Evolutionary conservation across 2,888 invertebrate genomes (phyloP).

Genomic region (Eutolmus rufibarbis): DNA sequence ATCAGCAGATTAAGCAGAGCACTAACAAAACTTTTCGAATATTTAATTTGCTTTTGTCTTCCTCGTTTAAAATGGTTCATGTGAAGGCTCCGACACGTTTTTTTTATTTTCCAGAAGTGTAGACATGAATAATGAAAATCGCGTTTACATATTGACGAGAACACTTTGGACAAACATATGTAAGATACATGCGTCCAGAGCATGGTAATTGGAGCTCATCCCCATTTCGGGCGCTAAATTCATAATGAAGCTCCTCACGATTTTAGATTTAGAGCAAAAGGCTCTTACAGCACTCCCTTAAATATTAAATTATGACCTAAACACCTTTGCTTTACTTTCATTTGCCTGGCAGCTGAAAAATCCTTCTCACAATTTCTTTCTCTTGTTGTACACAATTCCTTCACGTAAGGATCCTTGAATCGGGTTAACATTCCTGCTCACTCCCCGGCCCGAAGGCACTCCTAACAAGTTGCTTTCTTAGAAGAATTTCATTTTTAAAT

Average conservation of each 20-base stretch:
- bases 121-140: not conserved
- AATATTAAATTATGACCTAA: constrained; percentile 41
- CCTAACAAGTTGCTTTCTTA: constrained; percentile 36
- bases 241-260: constrained; percentile 4
- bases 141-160: not conserved
- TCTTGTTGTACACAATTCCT: not conserved
- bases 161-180: not conserved
- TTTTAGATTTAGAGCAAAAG: constrained; percentile 15
- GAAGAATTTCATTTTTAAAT: constrained; percentile 23
- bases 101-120: not conserved
- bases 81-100: not conserved
- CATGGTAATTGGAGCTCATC: not conserved
- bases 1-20: not conserved
- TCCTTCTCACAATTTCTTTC: not conserved
- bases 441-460: not conserved
- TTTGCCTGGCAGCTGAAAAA: constrained; percentile 2
- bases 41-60: not conserved
- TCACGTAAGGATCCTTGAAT: constrained; percentile 16
- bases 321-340: constrained; percentile 32
- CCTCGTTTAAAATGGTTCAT: not conserved
- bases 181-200: not conserved
- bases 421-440: constrained; percentile 8
- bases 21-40: not conserved
- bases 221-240: not conserved
- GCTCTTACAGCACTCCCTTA: constrained; percentile 10